These are phyloP conservation scores for Monoplex corrugatus DNA, from an alignment of 2,888 invertebrate genomes.

Conservation along the genomic window DNA sequence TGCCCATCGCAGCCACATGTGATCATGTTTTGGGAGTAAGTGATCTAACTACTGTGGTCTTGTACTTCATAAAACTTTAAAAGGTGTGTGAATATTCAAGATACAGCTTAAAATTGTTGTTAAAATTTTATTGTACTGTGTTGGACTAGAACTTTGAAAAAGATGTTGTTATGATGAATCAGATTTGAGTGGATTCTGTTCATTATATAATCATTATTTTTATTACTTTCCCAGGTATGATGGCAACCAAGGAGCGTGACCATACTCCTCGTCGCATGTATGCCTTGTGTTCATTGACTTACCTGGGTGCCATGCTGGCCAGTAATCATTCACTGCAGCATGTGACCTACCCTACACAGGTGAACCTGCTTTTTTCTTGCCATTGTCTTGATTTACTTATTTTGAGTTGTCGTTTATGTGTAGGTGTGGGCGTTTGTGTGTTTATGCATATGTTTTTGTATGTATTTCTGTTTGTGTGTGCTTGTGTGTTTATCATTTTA, in stretches of 20 bases:
- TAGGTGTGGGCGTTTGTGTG: neutral
- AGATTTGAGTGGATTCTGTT: too few species aligned
- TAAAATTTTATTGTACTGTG: too few species aligned
- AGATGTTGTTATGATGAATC: too few species aligned
- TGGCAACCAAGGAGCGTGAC: constrained; percentile 86
- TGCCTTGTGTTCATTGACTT: constrained; percentile 91
- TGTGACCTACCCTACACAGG: constrained; percentile 98
- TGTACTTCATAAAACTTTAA: too few species aligned
- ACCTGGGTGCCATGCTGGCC: constrained; percentile 96
- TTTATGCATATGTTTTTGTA: neutral
- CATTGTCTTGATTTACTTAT: neutral
- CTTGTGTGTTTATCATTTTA: neutral
- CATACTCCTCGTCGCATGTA: constrained; percentile 91
- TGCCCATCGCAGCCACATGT: too few species aligned
- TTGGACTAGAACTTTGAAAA: too few species aligned
- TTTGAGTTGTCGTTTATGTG: neutral
- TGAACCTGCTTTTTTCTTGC: too few species aligned
- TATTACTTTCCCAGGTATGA: constrained; percentile 62
- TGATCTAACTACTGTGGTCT: too few species aligned
- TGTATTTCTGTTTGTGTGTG: neutral
- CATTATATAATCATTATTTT: too few species aligned
- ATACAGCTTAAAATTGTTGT: too few species aligned
- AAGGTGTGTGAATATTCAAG: too few species aligned
- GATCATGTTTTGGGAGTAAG: too few species aligned
- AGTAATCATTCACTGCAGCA: constrained; percentile 98